A percentile compares a stretch with the other conserved stretches of the same genome.
Evolutionary conservation across 1,140 invertebrate genomes (phyloP).

Genomic region (Pissodes strobi): DNA sequence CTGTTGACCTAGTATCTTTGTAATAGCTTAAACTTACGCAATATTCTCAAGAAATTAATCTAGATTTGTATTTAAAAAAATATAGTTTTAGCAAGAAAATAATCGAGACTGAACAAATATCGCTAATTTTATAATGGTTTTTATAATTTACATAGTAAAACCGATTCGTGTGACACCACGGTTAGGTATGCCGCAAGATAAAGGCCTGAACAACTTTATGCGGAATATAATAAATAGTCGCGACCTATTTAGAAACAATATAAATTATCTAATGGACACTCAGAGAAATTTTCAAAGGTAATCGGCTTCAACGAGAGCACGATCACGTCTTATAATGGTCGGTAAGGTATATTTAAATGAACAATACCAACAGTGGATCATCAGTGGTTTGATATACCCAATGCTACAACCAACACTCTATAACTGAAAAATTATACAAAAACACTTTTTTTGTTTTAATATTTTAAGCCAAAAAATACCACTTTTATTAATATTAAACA

Average conservation of each 20-base stretch:
- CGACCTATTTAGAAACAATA: conserved; percentile 15
- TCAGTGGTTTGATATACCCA: neutral
- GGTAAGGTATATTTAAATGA: neutral
- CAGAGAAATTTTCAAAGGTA: conserved; percentile 22
- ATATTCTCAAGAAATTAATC: no score
- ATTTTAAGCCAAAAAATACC: no score
- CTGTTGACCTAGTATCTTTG: no score
- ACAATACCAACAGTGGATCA: no score
- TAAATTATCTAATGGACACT: conserved; percentile 22
- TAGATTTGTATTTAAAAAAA: no score
- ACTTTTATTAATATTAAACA: no score
- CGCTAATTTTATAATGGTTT: no score
- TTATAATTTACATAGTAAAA: neutral
- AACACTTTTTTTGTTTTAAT: no score
- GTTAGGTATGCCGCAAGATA: conserved; percentile 11
- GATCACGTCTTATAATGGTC: conserved; percentile 1
- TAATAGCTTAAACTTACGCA: no score
- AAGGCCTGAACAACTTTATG: neutral
- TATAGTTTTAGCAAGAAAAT: no score
- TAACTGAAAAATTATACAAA: no score
- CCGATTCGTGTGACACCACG: conserved; percentile 12
- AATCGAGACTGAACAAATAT: no score
- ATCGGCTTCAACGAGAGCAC: conserved; percentile 20
- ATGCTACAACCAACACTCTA: neutral
- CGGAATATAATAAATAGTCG: conserved; percentile 11